Conservation (phyloP, 2,797 vertebrate species). For the Selene dorsalis region DNA sequence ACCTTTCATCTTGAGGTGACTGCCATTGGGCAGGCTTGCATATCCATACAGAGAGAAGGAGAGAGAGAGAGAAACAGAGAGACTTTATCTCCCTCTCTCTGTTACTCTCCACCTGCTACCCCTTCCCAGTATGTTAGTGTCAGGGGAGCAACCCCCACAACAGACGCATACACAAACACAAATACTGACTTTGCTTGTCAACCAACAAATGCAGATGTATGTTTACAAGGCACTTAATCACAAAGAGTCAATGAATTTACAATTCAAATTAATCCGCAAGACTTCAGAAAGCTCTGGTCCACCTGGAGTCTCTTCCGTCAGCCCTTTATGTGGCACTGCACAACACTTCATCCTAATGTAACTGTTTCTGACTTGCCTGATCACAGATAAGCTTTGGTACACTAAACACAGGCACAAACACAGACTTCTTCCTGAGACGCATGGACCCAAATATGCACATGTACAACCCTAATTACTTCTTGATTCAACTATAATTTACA, state of each 20-base stretch:
- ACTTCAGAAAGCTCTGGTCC: slow-evolving; percentile 19
- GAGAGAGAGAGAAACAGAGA: no score
- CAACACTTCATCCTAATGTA: slow-evolving; percentile 44
- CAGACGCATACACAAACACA: slow-evolving; percentile 32
- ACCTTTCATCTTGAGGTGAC: slow-evolving; percentile 66
- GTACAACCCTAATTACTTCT: slow-evolving; percentile 29
- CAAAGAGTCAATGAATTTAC: slow-evolving; percentile 51
- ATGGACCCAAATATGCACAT: slow-evolving; percentile 9
- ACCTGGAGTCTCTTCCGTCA: slow-evolving; percentile 21
- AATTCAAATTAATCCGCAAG: slow-evolving; percentile 61
- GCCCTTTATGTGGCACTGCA: slow-evolving; percentile 24
- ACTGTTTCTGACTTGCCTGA: slow-evolving; percentile 40
- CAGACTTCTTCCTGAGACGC: background rate
- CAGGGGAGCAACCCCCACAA: slow-evolving; percentile 22
- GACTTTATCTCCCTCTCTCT: background rate
- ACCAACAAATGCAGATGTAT: slow-evolving; percentile 46
- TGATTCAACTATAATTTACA: slow-evolving; percentile 23
- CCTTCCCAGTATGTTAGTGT: slow-evolving; percentile 26
- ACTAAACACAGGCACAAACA: no score
- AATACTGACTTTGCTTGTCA: slow-evolving; percentile 32
- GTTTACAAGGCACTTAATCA: slow-evolving; percentile 55
- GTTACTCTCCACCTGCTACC: slow-evolving; percentile 66
- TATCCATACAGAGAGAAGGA: background rate
- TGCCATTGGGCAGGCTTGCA: slow-evolving; percentile 62
- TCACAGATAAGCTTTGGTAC: slow-evolving; percentile 1